Evolutionary conservation across 2,797 vertebrate species (phyloP).

Genomic region (Typhlichthys eigenmanni): DNA sequence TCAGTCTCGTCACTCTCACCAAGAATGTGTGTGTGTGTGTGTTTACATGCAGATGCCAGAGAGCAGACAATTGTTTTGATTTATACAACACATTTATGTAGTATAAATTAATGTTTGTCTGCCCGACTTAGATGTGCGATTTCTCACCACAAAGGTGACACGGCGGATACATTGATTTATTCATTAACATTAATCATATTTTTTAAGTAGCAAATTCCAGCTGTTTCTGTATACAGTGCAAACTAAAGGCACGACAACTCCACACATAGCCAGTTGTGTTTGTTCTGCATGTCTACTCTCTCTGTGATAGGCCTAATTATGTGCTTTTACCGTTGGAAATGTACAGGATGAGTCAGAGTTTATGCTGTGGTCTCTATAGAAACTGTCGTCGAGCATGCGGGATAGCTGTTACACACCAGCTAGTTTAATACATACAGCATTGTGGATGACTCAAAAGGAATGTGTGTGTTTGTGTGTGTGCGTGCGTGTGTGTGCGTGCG

Average conservation of each 20-base stretch:
- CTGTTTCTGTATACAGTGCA: conserved; percentile 12
- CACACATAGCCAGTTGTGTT: conserved; percentile 30
- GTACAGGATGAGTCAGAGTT: conserved; percentile 39
- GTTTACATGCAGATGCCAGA: too few species aligned
- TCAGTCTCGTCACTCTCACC: too few species aligned
- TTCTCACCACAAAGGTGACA: too few species aligned
- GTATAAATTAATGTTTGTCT: too few species aligned
- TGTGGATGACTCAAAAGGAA: neutral
- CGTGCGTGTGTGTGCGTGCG: neutral
- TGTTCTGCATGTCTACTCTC: conserved; percentile 45
- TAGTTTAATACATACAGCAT: conserved; percentile 4
- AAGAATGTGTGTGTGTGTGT: too few species aligned
- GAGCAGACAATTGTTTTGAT: too few species aligned
- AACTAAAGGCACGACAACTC: conserved; percentile 25
- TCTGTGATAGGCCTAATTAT: conserved; percentile 50
- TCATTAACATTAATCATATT: too few species aligned
- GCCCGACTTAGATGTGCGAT: too few species aligned
- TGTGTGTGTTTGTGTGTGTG: conserved; percentile 5
- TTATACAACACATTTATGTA: too few species aligned
- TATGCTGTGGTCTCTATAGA: conserved; percentile 61
- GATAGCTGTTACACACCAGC: conserved; percentile 24
- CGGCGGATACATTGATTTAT: too few species aligned
- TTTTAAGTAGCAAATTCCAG: neutral
- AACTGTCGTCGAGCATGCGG: conserved; percentile 45
- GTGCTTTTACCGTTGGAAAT: conserved; percentile 34